These are phyloP conservation scores for Epizoanthus stellaris DNA, from an alignment of 92 coral and sea anemone species.

Conservation along the genomic window DNA sequence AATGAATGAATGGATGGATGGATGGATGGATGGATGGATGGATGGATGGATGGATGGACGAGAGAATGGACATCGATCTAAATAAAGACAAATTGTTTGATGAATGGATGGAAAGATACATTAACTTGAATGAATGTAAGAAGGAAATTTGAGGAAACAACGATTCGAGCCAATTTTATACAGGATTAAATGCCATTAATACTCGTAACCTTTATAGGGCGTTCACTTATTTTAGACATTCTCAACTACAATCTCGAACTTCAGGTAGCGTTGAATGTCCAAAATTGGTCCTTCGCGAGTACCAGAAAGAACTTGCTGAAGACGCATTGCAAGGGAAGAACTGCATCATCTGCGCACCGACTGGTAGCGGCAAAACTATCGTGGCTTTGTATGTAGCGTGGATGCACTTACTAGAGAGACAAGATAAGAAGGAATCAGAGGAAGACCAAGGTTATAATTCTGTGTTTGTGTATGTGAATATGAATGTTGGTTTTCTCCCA, in stretches of 20 bases:
- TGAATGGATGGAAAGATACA: neutral
- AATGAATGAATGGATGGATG: neutral
- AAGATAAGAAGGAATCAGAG: constrained; percentile 1
- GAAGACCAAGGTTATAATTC: neutral
- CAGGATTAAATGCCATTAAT: neutral
- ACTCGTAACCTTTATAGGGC: neutral
- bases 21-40: neutral
- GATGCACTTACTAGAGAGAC: constrained; percentile 41
- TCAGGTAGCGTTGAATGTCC: neutral
- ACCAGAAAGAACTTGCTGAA: constrained; percentile 67
- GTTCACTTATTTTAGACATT: neutral
- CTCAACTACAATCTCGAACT: no score
- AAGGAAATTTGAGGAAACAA: neutral
- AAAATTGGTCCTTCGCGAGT: constrained; percentile 45
- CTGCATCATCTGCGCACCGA: constrained; percentile 82
- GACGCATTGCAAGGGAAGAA: constrained; percentile 77
- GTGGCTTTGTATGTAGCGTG: constrained; percentile 76
- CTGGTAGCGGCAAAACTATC: constrained; percentile 81
- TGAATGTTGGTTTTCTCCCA: no score
- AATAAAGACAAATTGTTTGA: neutral
- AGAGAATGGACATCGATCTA: neutral
- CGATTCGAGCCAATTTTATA: neutral
- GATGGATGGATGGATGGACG: neutral
- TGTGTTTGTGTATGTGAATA: no score
- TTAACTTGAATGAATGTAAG: neutral